These are phyloP conservation scores for Eubucco bourcierii DNA, from an alignment of 2,113 vertebrate genomes.

Conservation along the genomic window DNA sequence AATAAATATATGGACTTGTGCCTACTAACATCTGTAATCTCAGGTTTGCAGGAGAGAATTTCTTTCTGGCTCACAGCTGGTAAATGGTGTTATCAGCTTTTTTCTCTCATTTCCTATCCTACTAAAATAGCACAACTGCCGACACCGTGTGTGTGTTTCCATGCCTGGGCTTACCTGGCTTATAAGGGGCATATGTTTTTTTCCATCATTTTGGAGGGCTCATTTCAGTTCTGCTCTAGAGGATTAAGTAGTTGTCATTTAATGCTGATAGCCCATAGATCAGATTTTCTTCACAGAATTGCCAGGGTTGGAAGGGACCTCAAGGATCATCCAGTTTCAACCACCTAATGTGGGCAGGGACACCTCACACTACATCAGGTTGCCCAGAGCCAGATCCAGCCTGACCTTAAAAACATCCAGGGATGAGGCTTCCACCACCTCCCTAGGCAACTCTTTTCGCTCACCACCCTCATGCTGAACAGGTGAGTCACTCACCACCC, in stretches of 20 bases:
- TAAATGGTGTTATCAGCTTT: background rate
- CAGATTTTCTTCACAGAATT: background rate
- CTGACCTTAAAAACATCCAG: too few species aligned
- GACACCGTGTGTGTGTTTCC: background rate
- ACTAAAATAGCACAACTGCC: conserved; percentile 3
- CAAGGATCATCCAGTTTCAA: too few species aligned
- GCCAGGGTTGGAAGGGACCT: too few species aligned
- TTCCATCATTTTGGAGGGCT: background rate
- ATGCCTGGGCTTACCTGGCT: background rate
- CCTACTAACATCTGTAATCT: background rate
- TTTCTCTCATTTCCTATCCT: conserved; percentile 4
- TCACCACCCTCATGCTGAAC: too few species aligned
- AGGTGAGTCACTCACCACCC: too few species aligned
- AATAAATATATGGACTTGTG: background rate
- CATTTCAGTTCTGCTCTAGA: background rate
- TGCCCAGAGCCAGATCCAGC: too few species aligned
- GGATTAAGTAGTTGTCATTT: background rate
- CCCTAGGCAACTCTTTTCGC: too few species aligned
- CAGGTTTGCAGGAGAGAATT: conserved; percentile 1
- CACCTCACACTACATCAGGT: too few species aligned
- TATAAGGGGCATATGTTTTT: background rate
- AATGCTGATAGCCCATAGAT: background rate
- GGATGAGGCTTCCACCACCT: too few species aligned
- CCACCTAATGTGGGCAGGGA: too few species aligned
- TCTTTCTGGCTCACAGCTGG: background rate